Evolutionary conservation across 1,140 invertebrate species (phyloP).

Genomic region (Bombus picipes): DNA sequence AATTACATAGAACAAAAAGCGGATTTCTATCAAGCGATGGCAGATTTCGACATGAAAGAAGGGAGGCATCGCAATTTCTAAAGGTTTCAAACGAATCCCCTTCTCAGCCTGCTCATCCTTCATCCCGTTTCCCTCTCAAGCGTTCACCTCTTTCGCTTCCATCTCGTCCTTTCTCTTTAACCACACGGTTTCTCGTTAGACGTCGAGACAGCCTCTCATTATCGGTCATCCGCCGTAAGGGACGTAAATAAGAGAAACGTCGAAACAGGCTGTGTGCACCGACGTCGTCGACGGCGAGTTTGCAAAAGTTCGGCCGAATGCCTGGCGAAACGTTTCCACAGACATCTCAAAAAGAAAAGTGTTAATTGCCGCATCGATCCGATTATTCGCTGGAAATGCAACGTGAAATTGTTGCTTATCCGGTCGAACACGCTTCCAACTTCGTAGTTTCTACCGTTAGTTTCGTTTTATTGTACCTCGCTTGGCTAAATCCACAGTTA

Average conservation of each 20-base stretch:
- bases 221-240: constrained; percentile 18
- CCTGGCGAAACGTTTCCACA: neutral
- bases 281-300: neutral
- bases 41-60: neutral
- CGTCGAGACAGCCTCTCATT: constrained; percentile 49
- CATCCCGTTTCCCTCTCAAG: neutral
- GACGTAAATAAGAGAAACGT: constrained; percentile 57
- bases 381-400: neutral
- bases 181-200: constrained; percentile 53
- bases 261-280: neutral
- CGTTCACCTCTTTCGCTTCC: neutral
- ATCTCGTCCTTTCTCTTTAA: constrained; percentile 22
- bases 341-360: neutral
- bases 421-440: neutral
- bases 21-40: neutral
- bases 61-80: neutral
- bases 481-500: too few species aligned
- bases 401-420: constrained; percentile 5
- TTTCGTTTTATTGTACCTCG: too few species aligned
- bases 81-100: neutral
- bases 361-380: constrained; percentile 38
- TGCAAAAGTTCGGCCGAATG: neutral
- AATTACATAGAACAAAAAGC: too few species aligned
- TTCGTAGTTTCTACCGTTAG: neutral
- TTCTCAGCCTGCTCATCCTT: constrained; percentile 2